Base-by-base conservation (phyloP, 2,888 invertebrate species). In the Aphelenchoides bicaudatus region DNA sequence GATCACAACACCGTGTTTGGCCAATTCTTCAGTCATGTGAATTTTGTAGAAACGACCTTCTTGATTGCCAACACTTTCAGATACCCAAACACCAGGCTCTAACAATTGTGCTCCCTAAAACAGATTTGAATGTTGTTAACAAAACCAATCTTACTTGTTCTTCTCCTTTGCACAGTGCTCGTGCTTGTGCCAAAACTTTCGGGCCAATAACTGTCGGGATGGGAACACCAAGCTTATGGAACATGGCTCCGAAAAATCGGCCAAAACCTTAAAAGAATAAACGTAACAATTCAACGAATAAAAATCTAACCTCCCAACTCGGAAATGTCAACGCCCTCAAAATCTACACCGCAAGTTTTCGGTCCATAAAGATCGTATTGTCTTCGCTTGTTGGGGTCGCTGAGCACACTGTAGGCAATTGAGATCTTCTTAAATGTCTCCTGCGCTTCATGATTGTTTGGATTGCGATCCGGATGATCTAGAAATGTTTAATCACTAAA, bases 361-460 rank as follows among this genome's bases (percentile, higher is more conserved):
- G 77, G 76, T 0, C 79, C 79, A 54, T 67, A 65, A 39, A 79
- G 61, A 59, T 79, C 79, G 55, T 79, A 79, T 61, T 79, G 79
- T 2, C 79, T 61, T 43, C 79, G 60, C 34, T 78, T 77, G 52
- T 78, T 78, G 4, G 79, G 79, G 58, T 79, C 79, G 5, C 75
- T 74, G 10, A 79, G 65, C 0, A 79, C 77, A 1, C 79, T 69
- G 56, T 79, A 79, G 2, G 79, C 79, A 13, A 79, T 78, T 4
- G 73, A 73, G 4, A 79, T 71, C 54, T 75, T 72, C 60, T 79
- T 78, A 63, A 79, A 79, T 37, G 63, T 63, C 50, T 79, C 78
- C 50, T 77, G 74, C 2, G 78, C 78, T 55, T 76, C 62, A 37
- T 68, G 59, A 37, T 78, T 69, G 21, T 73, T 72, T 10, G 76